Evolutionary conservation across 2,888 invertebrate species (phyloP).

Genomic region (Pseudococcus viburni): DNA sequence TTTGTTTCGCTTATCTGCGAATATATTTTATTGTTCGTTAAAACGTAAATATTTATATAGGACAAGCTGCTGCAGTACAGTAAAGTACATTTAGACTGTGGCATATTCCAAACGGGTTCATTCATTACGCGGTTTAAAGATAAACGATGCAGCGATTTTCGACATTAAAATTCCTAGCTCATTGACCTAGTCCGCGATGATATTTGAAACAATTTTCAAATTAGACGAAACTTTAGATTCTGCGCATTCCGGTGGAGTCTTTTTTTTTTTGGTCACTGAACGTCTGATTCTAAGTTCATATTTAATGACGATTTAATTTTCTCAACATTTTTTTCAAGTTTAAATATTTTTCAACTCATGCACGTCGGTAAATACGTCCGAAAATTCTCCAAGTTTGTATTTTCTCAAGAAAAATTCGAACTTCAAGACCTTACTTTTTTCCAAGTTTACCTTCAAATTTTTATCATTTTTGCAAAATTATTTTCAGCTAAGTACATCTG

Average conservation of each 20-base stretch:
- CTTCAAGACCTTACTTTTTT: no score
- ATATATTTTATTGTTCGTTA: conserved; percentile 23
- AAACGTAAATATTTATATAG: conserved; percentile 49
- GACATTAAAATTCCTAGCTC: conserved; percentile 1
- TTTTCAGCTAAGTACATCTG: no score
- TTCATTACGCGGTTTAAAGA: conserved; percentile 18
- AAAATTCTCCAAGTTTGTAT: no score
- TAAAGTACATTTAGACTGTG: not conserved
- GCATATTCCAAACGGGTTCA: not conserved
- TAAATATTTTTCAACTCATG: no score
- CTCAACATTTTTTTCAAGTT: no score
- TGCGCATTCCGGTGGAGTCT: not conserved
- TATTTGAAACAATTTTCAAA: not conserved
- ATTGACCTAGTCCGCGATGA: not conserved
- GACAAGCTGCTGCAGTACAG: not conserved
- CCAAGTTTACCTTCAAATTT: no score
- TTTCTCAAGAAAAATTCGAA: no score
- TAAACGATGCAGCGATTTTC: not conserved
- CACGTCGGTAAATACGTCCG: no score
- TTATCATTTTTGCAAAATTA: no score
- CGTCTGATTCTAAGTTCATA: no score
- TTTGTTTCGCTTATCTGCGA: not conserved
- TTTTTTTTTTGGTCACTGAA: not conserved
- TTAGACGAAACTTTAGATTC: not conserved
- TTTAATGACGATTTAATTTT: no score